phyloP scores from a whole-genome alignment of 2,113 vertebrate genomes.

The Gobiocypris rarus region DNA sequence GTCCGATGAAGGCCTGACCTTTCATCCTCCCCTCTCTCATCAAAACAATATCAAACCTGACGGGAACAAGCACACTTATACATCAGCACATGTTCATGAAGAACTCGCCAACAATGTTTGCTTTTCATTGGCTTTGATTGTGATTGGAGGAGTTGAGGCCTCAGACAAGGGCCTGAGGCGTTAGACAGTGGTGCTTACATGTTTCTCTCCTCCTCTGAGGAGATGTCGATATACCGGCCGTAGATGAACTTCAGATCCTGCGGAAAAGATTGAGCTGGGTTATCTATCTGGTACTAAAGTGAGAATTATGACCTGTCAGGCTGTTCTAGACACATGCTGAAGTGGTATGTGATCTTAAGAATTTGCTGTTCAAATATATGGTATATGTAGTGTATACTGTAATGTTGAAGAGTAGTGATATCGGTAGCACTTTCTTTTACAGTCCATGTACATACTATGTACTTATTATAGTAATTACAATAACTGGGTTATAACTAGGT shows the following conservation, averaged over 20 bases:
- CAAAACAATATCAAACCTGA: slow-evolving; percentile 95
- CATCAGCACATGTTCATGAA: slow-evolving; percentile 30
- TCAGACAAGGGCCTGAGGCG: slow-evolving; percentile 18
- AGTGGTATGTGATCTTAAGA: neutral
- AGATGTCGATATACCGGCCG: slow-evolving; percentile 89
- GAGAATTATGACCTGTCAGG: neutral
- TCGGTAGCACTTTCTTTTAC: neutral
- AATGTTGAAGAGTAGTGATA: neutral
- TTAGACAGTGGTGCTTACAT: slow-evolving; percentile 81
- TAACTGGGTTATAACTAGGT: too few species aligned
- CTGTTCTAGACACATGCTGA: neutral
- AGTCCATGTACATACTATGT: too few species aligned
- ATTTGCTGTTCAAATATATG: neutral
- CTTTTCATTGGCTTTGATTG: slow-evolving; percentile 33
- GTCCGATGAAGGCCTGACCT: slow-evolving; percentile 95
- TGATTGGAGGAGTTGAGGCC: neutral
- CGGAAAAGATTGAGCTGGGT: slow-evolving; percentile 45
- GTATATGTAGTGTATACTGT: neutral
- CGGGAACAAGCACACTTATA: slow-evolving; percentile 10
- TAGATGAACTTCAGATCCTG: slow-evolving; percentile 98
- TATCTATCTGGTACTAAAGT: neutral
- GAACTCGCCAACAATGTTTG: neutral
- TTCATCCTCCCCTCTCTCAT: slow-evolving; percentile 99
- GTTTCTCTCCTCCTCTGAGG: slow-evolving; percentile 89
- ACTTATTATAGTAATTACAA: too few species aligned